Conservation (phyloP, 37 sponge, comb jelly and placozoan species). For the Haliclona indistincta region DNA sequence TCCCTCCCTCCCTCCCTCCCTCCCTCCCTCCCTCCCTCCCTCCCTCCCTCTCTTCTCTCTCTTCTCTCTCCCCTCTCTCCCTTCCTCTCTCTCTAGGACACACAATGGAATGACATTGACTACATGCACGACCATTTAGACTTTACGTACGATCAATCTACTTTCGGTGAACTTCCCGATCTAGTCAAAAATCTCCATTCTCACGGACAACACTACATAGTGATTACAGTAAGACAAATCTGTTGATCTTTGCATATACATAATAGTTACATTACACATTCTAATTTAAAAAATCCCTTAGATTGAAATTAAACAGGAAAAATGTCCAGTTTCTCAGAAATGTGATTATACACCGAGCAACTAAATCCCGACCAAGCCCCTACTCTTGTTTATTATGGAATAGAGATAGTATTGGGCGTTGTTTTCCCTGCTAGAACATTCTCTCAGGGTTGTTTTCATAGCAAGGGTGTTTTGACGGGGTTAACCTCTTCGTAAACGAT, state of each 20-base stretch:
- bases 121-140: slow-evolving; percentile 76
- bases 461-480: no score
- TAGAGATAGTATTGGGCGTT: no score
- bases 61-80: background rate
- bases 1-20: background rate
- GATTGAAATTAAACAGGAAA: no score
- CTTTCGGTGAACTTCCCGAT: slow-evolving; percentile 44
- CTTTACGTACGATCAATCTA: slow-evolving; percentile 58
- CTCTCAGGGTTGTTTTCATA: no score
- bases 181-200: slow-evolving; percentile 61
- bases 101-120: slow-evolving; percentile 89
- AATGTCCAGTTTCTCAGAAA: no score
- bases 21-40: background rate
- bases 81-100: slow-evolving; percentile 39
- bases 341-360: no score
- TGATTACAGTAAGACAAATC: slow-evolving; percentile 50
- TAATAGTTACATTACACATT: no score
- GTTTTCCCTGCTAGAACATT: no score
- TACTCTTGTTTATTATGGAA: no score
- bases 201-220: slow-evolving; percentile 63
- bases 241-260: background rate
- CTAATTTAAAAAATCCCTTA: background rate
- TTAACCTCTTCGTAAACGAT: no score
- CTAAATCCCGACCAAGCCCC: no score
- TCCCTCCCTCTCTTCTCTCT: slow-evolving; percentile 3